Base-by-base conservation (phyloP, 2,113 vertebrate species). In the Pseudorectes ferrugineus region DNA sequence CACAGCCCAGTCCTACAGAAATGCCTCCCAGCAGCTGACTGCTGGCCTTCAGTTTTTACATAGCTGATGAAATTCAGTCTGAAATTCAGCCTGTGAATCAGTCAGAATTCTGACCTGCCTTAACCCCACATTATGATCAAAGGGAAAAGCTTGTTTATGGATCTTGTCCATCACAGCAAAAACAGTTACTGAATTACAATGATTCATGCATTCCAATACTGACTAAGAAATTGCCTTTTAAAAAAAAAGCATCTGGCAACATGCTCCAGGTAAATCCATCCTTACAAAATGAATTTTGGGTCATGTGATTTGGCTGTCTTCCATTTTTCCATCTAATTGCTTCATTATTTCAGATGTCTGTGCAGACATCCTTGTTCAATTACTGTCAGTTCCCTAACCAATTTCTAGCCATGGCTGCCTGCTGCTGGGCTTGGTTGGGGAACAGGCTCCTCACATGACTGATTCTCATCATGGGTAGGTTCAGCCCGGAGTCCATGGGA, bases 391-490 rank as follows among this genome's bases (percentile, higher is more conserved):
- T 77, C 78, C 89, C 79, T 28, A 4, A 76, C 24, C 67, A 40
- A 5, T 62, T 58, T 28, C 31, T 16, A 54, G 55, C 40, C 46
- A 24, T 5, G 25, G 51, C 66, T 24, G 57, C 38, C 54, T 67
- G 46, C 52, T 40, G 25, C 33, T 48, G 57, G 31, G 49, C 48
- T 55, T 19, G 19, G 38, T 1, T 49, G 63, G 43, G 45, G 48
- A 45, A 38, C 16, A n/a, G 28, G 12, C 82, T 85, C 79, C 75
- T 92, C 67, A 24, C 23, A 17, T 1, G 23, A 36, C 40, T 35
- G 51, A 13, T 16, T 23, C 63, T 57, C 11, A 1, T 28, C 54
- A 19, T 1, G n/a, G 29, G 1, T 1, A 43, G 16, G 7, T 28
- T 84, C 82, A 38, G 54, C 59, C 80, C 43, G 29, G 48, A 63